Evolutionary conservation across 1,140 invertebrate genomes (phyloP).

Genomic region (Andricus grossulariae): DNA sequence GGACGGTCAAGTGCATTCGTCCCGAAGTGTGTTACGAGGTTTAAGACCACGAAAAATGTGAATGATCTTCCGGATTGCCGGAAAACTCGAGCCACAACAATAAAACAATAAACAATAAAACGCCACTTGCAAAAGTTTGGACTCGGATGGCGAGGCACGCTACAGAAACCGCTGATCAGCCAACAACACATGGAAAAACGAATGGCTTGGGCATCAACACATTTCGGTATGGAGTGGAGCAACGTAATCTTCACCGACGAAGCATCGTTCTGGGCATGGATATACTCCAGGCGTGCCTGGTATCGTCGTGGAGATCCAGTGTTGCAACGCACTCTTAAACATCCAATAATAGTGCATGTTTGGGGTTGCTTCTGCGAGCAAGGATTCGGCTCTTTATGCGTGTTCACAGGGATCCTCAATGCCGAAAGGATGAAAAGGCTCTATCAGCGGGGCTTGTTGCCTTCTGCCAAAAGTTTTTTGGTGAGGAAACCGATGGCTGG

Average conservation of each 20-base stretch:
- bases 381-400: not conserved
- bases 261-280: conserved; percentile 32
- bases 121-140: conserved; percentile 60
- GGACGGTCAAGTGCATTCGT: too few species aligned
- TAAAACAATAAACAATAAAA: conserved; percentile 41
- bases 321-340: not conserved
- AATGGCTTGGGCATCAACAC: conserved; percentile 49
- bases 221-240: conserved; percentile 54
- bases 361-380: conserved; percentile 39
- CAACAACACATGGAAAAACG: conserved; percentile 55
- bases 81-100: too few species aligned
- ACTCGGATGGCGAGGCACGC: conserved; percentile 44
- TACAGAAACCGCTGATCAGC: conserved; percentile 65
- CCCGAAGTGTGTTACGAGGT: too few species aligned
- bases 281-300: not conserved
- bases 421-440: too few species aligned
- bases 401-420: not conserved
- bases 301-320: conserved; percentile 40
- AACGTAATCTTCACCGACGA: conserved; percentile 48
- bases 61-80: too few species aligned
- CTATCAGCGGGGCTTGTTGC: too few species aligned
- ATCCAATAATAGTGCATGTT: conserved; percentile 43
- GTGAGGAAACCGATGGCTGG: too few species aligned
- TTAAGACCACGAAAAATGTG: too few species aligned
- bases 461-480: too few species aligned